A percentile compares a stretch with the other conserved stretches of the same genome.
These are phyloP conservation scores for Schizaphis graminum DNA, from an alignment of 2,888 invertebrate species.

Conservation along the genomic window DNA sequence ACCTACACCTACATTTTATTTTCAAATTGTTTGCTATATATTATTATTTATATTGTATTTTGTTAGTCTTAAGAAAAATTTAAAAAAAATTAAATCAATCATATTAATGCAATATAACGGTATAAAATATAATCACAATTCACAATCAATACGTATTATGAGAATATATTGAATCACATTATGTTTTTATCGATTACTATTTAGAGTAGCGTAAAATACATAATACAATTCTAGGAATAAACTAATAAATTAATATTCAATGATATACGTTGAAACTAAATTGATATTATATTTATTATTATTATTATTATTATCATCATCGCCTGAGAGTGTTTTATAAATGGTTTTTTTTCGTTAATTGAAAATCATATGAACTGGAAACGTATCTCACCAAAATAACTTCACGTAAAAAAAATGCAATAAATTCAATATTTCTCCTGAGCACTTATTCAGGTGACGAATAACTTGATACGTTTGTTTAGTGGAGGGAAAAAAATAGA, in stretches of 20 bases:
- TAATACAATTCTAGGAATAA: neutral
- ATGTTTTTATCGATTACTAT: neutral
- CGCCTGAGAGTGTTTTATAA: neutral
- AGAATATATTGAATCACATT: neutral
- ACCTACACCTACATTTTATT: neutral
- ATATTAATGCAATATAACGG: neutral
- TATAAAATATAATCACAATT: neutral
- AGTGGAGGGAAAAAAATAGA: constrained; percentile 24
- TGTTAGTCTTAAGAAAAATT: neutral
- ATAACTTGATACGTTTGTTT: constrained; percentile 42
- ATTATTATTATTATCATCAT: neutral
- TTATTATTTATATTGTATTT: neutral
- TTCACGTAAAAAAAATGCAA: neutral
- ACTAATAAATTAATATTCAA: neutral
- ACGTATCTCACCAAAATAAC: neutral
- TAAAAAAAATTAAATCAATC: neutral
- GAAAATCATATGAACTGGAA: constrained; percentile 5
- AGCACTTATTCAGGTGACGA: constrained; percentile 58
- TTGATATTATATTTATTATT: neutral
- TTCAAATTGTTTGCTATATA: neutral
- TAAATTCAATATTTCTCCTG: constrained; percentile 26
- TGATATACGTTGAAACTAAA: neutral
- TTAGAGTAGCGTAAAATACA: neutral
- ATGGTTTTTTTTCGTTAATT: neutral
- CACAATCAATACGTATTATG: neutral